phyloP scores from a whole-genome alignment of 2,888 invertebrate genomes.

The Petrolisthes cinctipes region DNA sequence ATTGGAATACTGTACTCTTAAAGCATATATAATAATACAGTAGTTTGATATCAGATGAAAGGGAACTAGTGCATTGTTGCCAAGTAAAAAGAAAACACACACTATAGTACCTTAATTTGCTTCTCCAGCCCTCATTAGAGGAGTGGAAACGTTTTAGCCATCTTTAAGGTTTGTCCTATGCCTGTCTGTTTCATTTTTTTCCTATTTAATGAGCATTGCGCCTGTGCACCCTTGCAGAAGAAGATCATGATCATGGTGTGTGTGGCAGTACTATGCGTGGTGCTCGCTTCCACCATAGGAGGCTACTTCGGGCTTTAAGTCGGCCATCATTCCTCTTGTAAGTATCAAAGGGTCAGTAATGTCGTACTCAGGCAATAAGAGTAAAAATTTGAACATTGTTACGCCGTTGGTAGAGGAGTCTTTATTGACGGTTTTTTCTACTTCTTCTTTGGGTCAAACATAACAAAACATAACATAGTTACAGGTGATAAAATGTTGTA shows the following conservation, averaged over 20 bases:
- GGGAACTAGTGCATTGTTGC: too few species aligned
- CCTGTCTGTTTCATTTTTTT: slow-evolving; percentile 31
- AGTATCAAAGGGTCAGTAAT: slow-evolving; percentile 11
- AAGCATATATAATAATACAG: too few species aligned
- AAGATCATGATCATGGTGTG: slow-evolving; percentile 94
- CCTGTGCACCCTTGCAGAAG: slow-evolving; percentile 78
- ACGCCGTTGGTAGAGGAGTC: too few species aligned
- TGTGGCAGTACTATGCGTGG: slow-evolving; percentile 70
- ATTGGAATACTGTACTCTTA: too few species aligned
- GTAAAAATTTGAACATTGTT: too few species aligned
- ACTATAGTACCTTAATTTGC: slow-evolving; percentile 25
- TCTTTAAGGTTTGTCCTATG: slow-evolving; percentile 41
- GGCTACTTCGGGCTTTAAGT: slow-evolving; percentile 63
- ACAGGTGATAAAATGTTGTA: too few species aligned
- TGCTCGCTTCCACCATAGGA: slow-evolving; percentile 64
- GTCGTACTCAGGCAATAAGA: too few species aligned
- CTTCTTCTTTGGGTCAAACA: too few species aligned
- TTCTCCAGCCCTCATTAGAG: slow-evolving; percentile 48
- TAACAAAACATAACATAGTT: too few species aligned
- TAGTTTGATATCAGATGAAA: too few species aligned
- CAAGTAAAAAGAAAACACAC: too few species aligned
- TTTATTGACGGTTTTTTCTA: too few species aligned
- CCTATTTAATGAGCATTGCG: slow-evolving; percentile 49
- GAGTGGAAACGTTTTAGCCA: slow-evolving; percentile 30
- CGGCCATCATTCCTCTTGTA: slow-evolving; percentile 37